These are phyloP conservation scores for Brenthis ino DNA, from an alignment of 2,888 invertebrate species.

Conservation along the genomic window DNA sequence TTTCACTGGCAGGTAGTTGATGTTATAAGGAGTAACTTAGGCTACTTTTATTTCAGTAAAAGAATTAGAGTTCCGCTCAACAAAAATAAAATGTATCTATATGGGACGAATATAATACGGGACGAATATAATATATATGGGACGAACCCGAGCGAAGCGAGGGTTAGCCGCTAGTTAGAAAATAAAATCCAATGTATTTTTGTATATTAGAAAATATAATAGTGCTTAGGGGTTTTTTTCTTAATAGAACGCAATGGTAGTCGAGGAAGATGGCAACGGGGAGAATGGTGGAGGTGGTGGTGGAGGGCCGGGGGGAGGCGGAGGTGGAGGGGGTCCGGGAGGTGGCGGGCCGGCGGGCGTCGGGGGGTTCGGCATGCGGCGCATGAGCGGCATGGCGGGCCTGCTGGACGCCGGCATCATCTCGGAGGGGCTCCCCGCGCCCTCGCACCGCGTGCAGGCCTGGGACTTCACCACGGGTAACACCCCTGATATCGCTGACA, in stretches of 20 bases:
- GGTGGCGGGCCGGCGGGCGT: conserved; percentile 39
- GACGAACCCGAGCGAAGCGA: too few species aligned
- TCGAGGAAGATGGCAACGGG: conserved; percentile 69
- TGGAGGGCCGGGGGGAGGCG: not conserved
- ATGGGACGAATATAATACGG: too few species aligned
- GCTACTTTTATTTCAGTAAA: too few species aligned
- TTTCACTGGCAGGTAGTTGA: too few species aligned
- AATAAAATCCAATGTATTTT: not conserved
- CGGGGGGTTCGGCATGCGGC: conserved; percentile 50
- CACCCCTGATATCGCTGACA: conserved; percentile 88
- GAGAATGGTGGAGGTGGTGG: conserved; percentile 17
- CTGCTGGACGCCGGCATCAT: conserved; percentile 71
- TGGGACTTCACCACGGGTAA: conserved; percentile 90
- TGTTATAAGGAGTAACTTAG: too few species aligned
- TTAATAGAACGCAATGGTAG: conserved; percentile 70
- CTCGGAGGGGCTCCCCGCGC: conserved; percentile 82
- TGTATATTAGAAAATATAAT: not conserved
- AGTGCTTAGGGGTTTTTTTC: not conserved
- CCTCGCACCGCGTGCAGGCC: conserved; percentile 90
- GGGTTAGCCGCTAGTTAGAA: not conserved
- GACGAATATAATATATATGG: too few species aligned
- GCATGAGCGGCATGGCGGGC: conserved; percentile 65
- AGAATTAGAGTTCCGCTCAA: too few species aligned
- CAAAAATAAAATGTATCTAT: too few species aligned
- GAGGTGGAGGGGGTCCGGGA: conserved; percentile 29